Evolutionary conservation across 2,113 vertebrate species (phyloP).

Genomic region (Hippocampus mohnikei): DNA sequence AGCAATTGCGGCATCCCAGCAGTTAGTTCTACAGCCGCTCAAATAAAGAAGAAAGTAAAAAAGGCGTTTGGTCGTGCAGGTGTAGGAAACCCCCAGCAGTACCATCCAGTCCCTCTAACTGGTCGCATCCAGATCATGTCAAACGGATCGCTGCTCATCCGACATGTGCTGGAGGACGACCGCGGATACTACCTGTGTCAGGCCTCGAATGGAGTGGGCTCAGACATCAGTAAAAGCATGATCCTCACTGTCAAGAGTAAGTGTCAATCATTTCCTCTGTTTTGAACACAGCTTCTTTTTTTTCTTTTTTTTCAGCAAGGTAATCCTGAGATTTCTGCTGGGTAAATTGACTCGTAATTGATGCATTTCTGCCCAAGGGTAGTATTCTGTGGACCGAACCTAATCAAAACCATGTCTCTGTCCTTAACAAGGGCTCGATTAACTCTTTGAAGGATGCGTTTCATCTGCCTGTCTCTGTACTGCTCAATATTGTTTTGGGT

Average conservation of each 20-base stretch:
- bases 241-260: slow-evolving; percentile 97
- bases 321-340: slow-evolving; percentile 27
- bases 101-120: slow-evolving; percentile 91
- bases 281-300: slow-evolving; percentile 26
- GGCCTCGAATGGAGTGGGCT: slow-evolving; percentile 97
- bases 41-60: neutral
- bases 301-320: slow-evolving; percentile 9
- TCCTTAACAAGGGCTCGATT: slow-evolving; percentile 44
- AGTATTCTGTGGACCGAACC: slow-evolving; percentile 31
- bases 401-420: slow-evolving; percentile 40
- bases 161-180: slow-evolving; percentile 95
- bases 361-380: slow-evolving; percentile 56
- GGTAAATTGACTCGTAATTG: slow-evolving; percentile 26
- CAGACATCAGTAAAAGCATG: slow-evolving; percentile 99
- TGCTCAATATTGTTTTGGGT: slow-evolving; percentile 43
- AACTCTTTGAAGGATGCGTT: slow-evolving; percentile 70
- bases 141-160: slow-evolving; percentile 94
- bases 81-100: slow-evolving; percentile 94
- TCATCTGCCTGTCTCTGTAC: slow-evolving; percentile 51
- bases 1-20: neutral
- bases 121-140: slow-evolving; percentile 97
- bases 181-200: slow-evolving; percentile 97
- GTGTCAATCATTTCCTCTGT: slow-evolving; percentile 55
- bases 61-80: slow-evolving; percentile 63
- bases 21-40: neutral